Evolutionary conservation across 2,888 invertebrate species (phyloP).

Genomic region (Cheiracanthium punctorium): DNA sequence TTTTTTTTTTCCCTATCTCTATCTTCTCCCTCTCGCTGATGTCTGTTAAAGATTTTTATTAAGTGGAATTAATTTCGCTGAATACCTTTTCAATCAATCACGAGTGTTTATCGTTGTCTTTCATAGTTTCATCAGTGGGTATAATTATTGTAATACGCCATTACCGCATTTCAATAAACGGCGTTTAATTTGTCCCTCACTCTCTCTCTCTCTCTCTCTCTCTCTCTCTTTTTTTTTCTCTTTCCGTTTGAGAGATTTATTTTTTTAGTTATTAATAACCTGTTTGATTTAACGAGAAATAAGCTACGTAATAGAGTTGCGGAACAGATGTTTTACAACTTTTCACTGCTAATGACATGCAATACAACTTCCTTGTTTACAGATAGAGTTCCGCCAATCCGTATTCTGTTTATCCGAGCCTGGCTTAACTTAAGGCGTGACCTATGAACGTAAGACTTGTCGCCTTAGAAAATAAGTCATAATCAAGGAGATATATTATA

Average conservation of each 20-base stretch:
- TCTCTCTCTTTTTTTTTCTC: background rate
- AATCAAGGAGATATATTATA: no score
- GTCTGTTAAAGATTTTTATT: slow-evolving; percentile 34
- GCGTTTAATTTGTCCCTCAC: background rate
- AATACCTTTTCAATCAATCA: slow-evolving; percentile 47
- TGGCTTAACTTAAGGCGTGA: no score
- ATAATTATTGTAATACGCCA: slow-evolving; percentile 53
- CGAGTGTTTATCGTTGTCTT: slow-evolving; percentile 45
- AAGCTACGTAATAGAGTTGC: background rate
- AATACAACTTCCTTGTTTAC: no score
- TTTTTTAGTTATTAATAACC: background rate
- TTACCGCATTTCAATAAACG: slow-evolving; percentile 61
- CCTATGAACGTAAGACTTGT: no score
- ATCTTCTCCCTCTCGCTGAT: background rate
- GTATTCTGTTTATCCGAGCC: no score
- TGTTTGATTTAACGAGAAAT: background rate
- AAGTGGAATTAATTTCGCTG: slow-evolving; percentile 60
- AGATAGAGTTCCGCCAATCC: no score
- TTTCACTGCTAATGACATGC: no score
- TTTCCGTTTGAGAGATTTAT: background rate
- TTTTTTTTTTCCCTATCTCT: background rate
- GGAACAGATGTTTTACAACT: no score
- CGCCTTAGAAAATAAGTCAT: no score
- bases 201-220: no score
- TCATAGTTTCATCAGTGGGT: slow-evolving; percentile 39